Conservation (phyloP, 2,888 invertebrate genomes). For the Vanessa cardui region DNA sequence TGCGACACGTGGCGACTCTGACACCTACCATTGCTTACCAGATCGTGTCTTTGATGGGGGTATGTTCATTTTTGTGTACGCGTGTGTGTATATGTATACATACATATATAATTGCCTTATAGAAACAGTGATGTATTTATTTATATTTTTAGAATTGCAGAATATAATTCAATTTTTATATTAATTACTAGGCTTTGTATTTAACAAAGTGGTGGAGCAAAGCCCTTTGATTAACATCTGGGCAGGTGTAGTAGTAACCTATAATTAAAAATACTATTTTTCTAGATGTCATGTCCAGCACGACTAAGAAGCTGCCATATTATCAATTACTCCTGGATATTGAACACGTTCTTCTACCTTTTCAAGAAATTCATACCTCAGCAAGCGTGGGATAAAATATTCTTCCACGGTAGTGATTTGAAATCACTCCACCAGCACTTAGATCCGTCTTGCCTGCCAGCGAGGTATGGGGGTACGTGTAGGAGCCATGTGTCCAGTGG, state of each 20-base stretch:
- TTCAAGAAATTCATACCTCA: slow-evolving; percentile 89
- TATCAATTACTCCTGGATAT: slow-evolving; percentile 90
- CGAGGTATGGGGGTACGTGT: slow-evolving; percentile 74
- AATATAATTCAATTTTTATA: too few species aligned
- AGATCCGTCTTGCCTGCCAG: slow-evolving; percentile 58
- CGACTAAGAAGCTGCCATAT: slow-evolving; percentile 87
- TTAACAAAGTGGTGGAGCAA: too few species aligned
- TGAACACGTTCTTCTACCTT: slow-evolving; percentile 88
- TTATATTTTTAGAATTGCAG: too few species aligned
- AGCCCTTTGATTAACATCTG: too few species aligned
- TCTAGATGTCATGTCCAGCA: slow-evolving; percentile 85
- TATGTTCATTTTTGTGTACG: slow-evolving; percentile 41
- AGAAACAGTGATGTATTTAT: too few species aligned
- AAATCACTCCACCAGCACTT: slow-evolving; percentile 69
- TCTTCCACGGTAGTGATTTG: slow-evolving; percentile 69
- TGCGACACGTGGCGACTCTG: slow-evolving; percentile 62
- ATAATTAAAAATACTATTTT: slow-evolving; percentile 5
- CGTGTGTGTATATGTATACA: background rate
- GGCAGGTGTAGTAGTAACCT: background rate
- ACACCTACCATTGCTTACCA: slow-evolving; percentile 73
- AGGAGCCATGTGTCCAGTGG: slow-evolving; percentile 80
- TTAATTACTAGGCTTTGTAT: too few species aligned
- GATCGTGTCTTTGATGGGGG: slow-evolving; percentile 69
- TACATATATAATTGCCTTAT: too few species aligned
- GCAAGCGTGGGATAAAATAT: slow-evolving; percentile 79